phyloP scores from a whole-genome alignment of 2,113 vertebrate genomes.

The Barnardius zonarius region DNA sequence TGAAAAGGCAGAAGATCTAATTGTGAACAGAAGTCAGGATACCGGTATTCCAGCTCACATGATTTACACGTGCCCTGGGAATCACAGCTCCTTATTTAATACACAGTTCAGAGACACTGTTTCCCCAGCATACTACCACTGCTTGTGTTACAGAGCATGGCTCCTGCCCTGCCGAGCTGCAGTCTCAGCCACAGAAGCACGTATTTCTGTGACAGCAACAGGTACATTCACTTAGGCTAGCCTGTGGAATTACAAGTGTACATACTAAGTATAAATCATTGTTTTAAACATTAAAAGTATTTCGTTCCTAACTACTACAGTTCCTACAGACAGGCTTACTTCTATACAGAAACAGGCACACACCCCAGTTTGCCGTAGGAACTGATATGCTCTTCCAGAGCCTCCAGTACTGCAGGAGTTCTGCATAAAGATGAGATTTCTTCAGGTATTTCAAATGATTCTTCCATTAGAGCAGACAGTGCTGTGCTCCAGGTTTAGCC shows the following conservation, averaged over 20 bases:
- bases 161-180: neutral
- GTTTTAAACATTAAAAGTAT: neutral
- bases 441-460: neutral
- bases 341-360: neutral
- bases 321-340: neutral
- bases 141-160: neutral
- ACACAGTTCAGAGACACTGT: neutral
- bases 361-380: accelerated
- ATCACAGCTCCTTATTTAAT: neutral
- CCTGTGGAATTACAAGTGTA: neutral
- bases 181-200: neutral
- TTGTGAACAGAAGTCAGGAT: neutral
- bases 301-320: neutral
- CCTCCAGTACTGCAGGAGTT: neutral
- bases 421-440: neutral
- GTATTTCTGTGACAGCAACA: accelerated
- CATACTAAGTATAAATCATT: neutral
- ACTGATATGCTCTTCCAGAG: neutral
- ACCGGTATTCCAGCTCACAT: neutral
- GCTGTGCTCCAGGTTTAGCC: neutral
- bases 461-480: neutral
- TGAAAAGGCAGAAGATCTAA: neutral
- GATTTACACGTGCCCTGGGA: neutral
- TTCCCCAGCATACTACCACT: neutral
- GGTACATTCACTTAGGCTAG: neutral